Conservation (phyloP, 2,888 invertebrate genomes). For the Caenorhabditis doughertyi region DNA sequence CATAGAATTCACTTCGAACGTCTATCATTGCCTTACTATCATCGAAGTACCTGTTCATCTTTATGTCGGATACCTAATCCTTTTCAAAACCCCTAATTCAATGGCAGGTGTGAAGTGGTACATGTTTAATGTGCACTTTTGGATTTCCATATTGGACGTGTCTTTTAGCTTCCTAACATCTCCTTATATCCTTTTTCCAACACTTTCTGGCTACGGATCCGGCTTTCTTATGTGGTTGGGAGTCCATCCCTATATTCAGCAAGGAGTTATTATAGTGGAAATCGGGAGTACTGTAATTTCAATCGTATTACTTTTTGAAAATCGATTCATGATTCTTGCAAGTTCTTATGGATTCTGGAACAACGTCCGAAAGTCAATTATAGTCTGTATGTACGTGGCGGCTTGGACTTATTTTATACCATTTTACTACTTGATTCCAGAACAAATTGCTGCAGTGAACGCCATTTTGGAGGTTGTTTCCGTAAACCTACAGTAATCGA, state of each 20-base stretch:
- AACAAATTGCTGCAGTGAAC: constrained; percentile 3
- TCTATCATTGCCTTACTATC: constrained; percentile 8
- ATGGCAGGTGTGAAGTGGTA: constrained; percentile 27
- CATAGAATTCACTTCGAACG: background rate
- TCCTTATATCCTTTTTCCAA: constrained; percentile 24
- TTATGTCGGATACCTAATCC: constrained; percentile 10
- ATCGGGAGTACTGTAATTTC: background rate
- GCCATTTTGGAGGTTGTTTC: background rate
- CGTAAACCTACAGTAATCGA: no score
- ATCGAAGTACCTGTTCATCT: constrained; percentile 28
- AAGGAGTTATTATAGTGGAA: no score
- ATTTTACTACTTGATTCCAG: constrained; percentile 5
- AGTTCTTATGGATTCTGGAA: background rate
- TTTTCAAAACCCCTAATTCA: background rate
- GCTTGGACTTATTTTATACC: constrained; percentile 18
- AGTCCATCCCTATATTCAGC: background rate
- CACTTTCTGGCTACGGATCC: background rate
- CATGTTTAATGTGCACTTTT: constrained; percentile 35
- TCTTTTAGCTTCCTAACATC: background rate
- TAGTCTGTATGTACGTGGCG: background rate
- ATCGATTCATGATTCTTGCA: background rate
- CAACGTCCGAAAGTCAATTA: background rate
- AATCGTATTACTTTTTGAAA: constrained; percentile 6
- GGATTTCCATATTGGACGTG: constrained; percentile 12
- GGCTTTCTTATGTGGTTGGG: constrained; percentile 12